Base-by-base conservation (phyloP, 2,113 vertebrate species). In the Hippocampus comes region DNA sequence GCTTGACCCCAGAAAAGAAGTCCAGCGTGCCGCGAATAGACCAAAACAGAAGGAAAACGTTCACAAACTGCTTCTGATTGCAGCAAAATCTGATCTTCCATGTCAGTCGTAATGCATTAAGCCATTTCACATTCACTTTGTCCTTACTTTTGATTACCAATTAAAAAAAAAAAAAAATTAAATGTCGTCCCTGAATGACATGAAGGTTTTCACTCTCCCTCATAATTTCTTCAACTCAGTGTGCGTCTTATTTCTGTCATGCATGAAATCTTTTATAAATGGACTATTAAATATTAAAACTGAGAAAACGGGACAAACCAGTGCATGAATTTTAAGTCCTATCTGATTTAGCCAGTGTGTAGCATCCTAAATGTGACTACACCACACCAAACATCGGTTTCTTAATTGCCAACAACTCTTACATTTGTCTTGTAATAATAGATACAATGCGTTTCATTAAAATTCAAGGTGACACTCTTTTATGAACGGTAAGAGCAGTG, bases 261-360 rank as follows among this genome's bases (percentile, higher is more conserved):
- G 72, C 84, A 73, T 82, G 70, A 67, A 78, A 68, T 82, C 17
- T 76, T 74, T 70, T 67, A 66, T 81, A 60, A 78, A 71, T 81
- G 71, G 74, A 78, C 76, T 70, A 81, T 79, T 81, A 71, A 78
- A 64, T 75, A 74, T 82, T 77, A 56, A 63, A 68, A 8, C 57
- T 51, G 5, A 0, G 2, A 65, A 23, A 60, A 60, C 27, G 15
- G 57, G 27, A 60, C 57, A 60, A 60, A 60, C 57, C 27, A 30
- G 57, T 60, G 57, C 57, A 60, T 38, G 27, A 38, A 34, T 34
- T 61, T 18, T 27, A 59, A 59, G 14, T 61, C 15, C 14, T 9
- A 9, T 34, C 15, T 8, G 17, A 59, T 34, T 18, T 18, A 61
- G 59, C 59, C 25, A 27, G 23, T 27, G 9, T 59, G 21, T 56